Evolutionary conservation across 2,888 invertebrate species (phyloP).

Genomic region (Microchrysa polita): DNA sequence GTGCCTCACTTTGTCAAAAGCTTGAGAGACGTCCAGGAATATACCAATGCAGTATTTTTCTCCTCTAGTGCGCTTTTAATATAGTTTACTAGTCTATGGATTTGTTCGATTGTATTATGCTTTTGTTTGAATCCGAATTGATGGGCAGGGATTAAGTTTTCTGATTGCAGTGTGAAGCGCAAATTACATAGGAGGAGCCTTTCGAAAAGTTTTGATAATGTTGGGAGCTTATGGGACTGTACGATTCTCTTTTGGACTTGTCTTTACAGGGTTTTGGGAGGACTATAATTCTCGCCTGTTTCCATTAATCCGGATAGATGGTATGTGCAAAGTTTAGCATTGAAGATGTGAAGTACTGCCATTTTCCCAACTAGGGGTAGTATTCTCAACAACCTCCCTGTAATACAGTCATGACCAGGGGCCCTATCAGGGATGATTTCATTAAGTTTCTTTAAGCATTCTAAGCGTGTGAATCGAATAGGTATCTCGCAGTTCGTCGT

Average conservation of each 20-base stretch:
- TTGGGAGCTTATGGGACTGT: constrained; percentile 13
- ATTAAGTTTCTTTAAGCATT: not conserved
- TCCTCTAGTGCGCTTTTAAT: not conserved
- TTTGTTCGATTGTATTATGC: not conserved
- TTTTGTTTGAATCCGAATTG: not conserved
- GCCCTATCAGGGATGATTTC: not conserved
- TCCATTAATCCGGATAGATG: not conserved
- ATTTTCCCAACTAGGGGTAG: not conserved
- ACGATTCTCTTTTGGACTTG: not conserved
- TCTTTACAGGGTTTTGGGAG: not conserved
- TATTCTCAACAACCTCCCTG: not conserved
- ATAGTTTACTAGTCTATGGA: not conserved
- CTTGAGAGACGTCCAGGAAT: not conserved
- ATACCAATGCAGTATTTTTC: not conserved
- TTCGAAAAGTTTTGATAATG: not conserved
- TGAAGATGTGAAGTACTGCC: not conserved
- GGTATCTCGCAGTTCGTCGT: too few species aligned
- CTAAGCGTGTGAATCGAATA: not conserved
- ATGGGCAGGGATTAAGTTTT: not conserved
- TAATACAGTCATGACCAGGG: not conserved
- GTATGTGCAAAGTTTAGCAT: too few species aligned
- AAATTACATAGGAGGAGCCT: not conserved
- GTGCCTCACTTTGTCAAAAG: not conserved
- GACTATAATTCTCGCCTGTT: too few species aligned
- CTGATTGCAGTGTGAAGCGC: too few species aligned